Evolutionary conservation across 2,797 vertebrate genomes (phyloP), one percentile per base, ranked within the genome.

Genomic region (Poecilia wingei): DNA sequence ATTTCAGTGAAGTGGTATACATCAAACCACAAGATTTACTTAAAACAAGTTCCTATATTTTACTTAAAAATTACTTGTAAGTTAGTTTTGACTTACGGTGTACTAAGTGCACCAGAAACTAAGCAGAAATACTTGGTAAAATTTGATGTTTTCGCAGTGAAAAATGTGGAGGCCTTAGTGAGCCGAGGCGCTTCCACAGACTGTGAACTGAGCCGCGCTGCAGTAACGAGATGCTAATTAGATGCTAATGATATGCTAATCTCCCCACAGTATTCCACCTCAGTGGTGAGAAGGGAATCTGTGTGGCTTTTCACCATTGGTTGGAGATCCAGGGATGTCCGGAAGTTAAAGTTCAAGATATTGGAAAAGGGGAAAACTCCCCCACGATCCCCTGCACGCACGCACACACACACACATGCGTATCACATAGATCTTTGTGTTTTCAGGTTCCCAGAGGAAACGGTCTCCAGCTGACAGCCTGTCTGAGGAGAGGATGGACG

Each of bases 401-500:
- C 45, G 13, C 43, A 45, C 45, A 47, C 45, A 16, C 46, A 4
- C 3, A 4, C 14, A 75, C 36, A 51, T 33, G 79, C 66, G 78
- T 74, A 84, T 83, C 72, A 53, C 49, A 91, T 84, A 70, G 57
- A 51, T 89, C 7, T 89, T 69, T 93, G 80, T 89, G 79, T 74
- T 96, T 94, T 88, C 94, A 96, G 96, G 95, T 94, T 94, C 96
- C 92, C 90, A 92, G 83, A 89, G 89, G 93, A 95, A 92, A 78
- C 92, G 93, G 94, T 94, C 93, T 94, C 89, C 94, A 91, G 93
- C 95, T 94, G 93, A 81, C 89, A 93, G 94, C 93, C 93, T 93
- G 93, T 88, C 91, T 87, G 92, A 89, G 92, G 92, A 95, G 93
- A 95, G 91, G 87, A 93, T 91, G 86, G 96, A 94, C 89, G 94